Percentiles rank a stretch among this genome's conserved stretches.
phyloP scores from a whole-genome alignment of 2,797 vertebrate species.

The Hippopotamyrus pictus region DNA sequence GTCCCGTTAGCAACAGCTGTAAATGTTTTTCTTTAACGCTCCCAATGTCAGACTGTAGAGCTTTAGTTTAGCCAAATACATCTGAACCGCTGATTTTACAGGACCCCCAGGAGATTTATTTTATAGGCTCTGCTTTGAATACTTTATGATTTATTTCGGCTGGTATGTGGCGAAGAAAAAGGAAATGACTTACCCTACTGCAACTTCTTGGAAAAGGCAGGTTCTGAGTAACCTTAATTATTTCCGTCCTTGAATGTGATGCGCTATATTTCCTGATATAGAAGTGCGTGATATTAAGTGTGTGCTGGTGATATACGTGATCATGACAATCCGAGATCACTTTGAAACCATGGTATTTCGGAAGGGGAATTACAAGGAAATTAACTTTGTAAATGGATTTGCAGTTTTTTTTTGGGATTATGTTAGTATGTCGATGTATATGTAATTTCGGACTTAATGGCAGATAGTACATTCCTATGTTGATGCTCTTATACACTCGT shows the following conservation, averaged over 20 bases:
- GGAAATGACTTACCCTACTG: constrained; percentile 15
- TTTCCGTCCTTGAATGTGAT: constrained; percentile 9
- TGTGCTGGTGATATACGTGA: not conserved
- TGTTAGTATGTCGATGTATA: not conserved
- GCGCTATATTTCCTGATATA: not conserved
- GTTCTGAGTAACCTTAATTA: constrained; percentile 17
- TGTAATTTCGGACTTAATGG: not conserved
- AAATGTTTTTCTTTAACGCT: not conserved
- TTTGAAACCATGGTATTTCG: not conserved
- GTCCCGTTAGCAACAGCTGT: not conserved
- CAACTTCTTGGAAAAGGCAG: constrained; percentile 19
- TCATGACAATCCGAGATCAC: not conserved
- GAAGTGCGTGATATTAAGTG: not conserved
- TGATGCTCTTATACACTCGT: not conserved
- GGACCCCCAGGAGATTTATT: constrained; percentile 6
- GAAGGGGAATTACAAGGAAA: not conserved
- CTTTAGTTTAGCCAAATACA: constrained; percentile 2
- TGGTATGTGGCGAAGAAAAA: constrained; percentile 17
- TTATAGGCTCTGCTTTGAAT: constrained; percentile 8
- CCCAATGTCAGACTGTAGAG: not conserved
- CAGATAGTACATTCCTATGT: not conserved
- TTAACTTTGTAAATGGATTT: not conserved
- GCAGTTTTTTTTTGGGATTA: not conserved
- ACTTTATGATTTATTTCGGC: constrained; percentile 19
- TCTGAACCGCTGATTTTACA: constrained; percentile 4